Base-by-base conservation (phyloP, 2,113 vertebrate species). In the Charadrius vociferus region DNA sequence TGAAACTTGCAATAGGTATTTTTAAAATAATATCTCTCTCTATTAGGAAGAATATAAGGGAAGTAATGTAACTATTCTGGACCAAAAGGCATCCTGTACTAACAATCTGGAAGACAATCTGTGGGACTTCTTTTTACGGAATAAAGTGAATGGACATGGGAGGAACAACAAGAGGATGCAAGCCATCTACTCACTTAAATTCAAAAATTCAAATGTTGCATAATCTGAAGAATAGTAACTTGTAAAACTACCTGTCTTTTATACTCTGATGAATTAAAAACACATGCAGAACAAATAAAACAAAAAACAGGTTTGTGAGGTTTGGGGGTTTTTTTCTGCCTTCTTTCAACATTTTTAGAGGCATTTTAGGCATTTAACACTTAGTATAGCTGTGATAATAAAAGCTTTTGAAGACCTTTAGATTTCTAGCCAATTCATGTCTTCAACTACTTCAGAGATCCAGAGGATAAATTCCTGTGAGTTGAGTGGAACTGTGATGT, bases 1-100 rank as follows among this genome's bases (percentile, higher is more conserved):
- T 98, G 88, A 96, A 94, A 92, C 21, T 66, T 55, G 53, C 8
- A 81, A 50, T 49, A 87, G 22, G 15, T 47, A 80, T 58, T 81
- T 92, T 68, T 10, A 56, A 91, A 90, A 83, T 18, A 45, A 37
- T 36, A 2, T 34, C 1, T 32, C 8, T 91, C 21, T 83, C 10
- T 41, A 16, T 43, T 77, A 20, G 24, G 21, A 91, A 88, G 22
- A 82, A 56, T 66, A 39, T 72, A 61, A 39, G 6, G 45, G 24
- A 88, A 80, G 20, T 65, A 4, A 4, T 30, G 8, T 63, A 55
- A 59, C 17, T 59, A 56, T 72, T 67, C 18, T 12, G 70, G 43
- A 82, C 10, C 4, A 66, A 87, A 85, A 78, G 43, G 32, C 29
- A 45, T n/a, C 9, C 11, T 95, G 7, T 10, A 70, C 34, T 72